Base-by-base conservation (phyloP, 2,888 invertebrate genomes). In the Eupithecia exiguata region DNA sequence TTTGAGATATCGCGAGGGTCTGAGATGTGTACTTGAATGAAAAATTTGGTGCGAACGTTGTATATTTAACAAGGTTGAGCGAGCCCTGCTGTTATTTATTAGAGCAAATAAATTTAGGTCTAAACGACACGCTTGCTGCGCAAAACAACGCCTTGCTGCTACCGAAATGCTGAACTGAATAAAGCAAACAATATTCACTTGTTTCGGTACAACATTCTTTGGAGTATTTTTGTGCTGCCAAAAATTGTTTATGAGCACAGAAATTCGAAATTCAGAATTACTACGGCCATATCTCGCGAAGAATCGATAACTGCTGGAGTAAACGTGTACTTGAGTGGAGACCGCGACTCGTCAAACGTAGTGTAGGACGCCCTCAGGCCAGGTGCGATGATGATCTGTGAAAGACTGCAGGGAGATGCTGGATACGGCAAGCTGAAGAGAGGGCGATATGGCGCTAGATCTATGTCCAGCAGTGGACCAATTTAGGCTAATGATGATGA, bases 11-110 rank as follows among this genome's bases (percentile, higher is more conserved):
- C 84, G 81, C 80, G 77, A 82, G 80, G 81, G 79, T 79, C 78
- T 80, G 80, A 85, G 84, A 83, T 80, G 81, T 81, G 86, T 83
- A 83, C 79, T 81, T 76, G 83, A 83, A 87, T 91, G 91, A 91
- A 91, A 91, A 92, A 91, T 90, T 85, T 88, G 86, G 89, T 89
- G 90, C 87, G 88, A 90, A 89, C 88, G 84, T 86, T 91, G 90
- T 91, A 90, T 91, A 88, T 89, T 90, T 89, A 91, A 88, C 89
- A 87, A 87, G 88, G 88, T 86, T 86, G 84, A 82, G 83, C 82
- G 81, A 86, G 84, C 82, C 79, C 72, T 71, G 87, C 75, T 76
- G 88, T 91, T 87, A 91, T 91, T 91, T 92, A 91, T 91, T 89
- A 89, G 89, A 82, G 81, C 81, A 90, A 88, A 92, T 92, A 92